Conservation (phyloP, 2,113 vertebrate species). For the Atherinomorus stipes region DNA sequence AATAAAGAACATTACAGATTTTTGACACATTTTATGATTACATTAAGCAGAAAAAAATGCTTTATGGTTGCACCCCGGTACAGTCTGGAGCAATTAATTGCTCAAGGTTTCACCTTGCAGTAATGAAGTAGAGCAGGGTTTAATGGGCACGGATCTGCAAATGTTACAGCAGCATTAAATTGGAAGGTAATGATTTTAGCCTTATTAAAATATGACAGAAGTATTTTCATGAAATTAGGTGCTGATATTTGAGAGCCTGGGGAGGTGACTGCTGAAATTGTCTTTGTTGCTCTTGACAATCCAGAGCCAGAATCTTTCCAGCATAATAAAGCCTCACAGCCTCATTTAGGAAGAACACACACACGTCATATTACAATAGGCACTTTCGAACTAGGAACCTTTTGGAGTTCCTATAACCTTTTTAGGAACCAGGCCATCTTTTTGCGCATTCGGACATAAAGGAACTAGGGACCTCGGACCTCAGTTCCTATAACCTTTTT, state of each 20-base stretch:
- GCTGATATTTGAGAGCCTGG: slow-evolving; percentile 43
- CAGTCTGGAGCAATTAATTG: slow-evolving; percentile 68
- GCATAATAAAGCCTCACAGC: too few relatives aligned
- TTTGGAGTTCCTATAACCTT: too few relatives aligned
- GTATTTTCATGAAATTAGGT: slow-evolving; percentile 62
- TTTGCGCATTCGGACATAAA: too few relatives aligned
- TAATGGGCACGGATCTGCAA: slow-evolving; percentile 70
- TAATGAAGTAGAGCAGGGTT: slow-evolving; percentile 57
- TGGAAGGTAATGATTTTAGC: slow-evolving; percentile 62
- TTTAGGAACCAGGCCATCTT: too few relatives aligned
- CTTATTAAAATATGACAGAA: slow-evolving; percentile 67
- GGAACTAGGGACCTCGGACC: too few relatives aligned
- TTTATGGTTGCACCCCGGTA: slow-evolving; percentile 55
- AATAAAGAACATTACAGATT: slow-evolving; percentile 60
- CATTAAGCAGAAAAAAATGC: slow-evolving; percentile 57
- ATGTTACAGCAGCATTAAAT: slow-evolving; percentile 68
- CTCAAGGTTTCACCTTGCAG: slow-evolving; percentile 68
- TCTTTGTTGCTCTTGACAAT: too few relatives aligned
- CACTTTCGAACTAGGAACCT: too few relatives aligned
- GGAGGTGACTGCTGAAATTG: neutral
- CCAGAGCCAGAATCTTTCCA: too few relatives aligned
- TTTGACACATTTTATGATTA: slow-evolving; percentile 74
- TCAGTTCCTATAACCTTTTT: too few relatives aligned
- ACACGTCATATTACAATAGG: too few relatives aligned
- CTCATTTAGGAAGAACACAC: too few relatives aligned